Evolutionary conservation across 2,888 invertebrate genomes (phyloP).

Genomic region (Strigamia maritima): DNA sequence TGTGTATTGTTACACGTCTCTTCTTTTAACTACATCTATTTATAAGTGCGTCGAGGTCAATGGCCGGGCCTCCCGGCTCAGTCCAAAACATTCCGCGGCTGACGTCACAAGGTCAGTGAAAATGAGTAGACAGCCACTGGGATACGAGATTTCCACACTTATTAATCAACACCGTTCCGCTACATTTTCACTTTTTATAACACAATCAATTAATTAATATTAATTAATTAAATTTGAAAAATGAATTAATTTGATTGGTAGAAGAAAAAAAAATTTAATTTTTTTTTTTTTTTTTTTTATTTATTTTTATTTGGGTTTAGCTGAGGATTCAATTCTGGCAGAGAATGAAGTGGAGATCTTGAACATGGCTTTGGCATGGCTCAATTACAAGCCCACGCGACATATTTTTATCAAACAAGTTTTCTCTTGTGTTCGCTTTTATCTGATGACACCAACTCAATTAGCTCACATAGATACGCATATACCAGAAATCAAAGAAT

Average conservation of each 20-base stretch:
- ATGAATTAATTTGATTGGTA: too few species aligned
- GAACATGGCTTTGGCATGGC: not conserved
- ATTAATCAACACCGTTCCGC: not conserved
- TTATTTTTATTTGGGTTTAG: too few species aligned
- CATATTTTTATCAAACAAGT: not conserved
- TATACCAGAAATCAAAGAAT: not conserved
- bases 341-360: not conserved
- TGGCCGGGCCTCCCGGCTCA: constrained; percentile 7
- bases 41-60: constrained; percentile 15
- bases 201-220: not conserved
- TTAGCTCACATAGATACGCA: not conserved
- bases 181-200: not conserved
- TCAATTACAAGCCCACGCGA: not conserved
- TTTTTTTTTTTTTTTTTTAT: not conserved
- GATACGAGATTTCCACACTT: not conserved
- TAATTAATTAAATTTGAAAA: too few species aligned
- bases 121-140: not conserved
- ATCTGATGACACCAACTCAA: not conserved
- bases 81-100: not conserved
- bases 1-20: not conserved
- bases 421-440: not conserved
- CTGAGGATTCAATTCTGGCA: not conserved
- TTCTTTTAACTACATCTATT: not conserved
- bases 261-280: too few species aligned
- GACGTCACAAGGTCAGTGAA: not conserved